Evolutionary conservation across 1,140 invertebrate genomes (phyloP).

Genomic region (Bacillus rossius): DNA sequence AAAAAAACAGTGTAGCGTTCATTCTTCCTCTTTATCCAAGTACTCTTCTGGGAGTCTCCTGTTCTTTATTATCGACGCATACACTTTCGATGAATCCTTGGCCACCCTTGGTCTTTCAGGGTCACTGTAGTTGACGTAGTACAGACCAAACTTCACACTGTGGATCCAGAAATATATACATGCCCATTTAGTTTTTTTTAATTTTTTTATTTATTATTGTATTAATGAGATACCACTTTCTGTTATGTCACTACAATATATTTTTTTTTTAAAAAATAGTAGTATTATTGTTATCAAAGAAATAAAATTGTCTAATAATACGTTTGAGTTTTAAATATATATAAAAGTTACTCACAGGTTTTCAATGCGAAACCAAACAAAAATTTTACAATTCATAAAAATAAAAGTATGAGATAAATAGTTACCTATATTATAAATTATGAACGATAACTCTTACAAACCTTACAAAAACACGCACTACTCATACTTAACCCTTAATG

Average conservation of each 20-base stretch:
- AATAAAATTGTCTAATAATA: too few species aligned
- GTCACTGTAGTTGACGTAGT: conserved; percentile 44
- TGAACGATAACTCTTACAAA: too few species aligned
- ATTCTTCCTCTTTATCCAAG: background rate
- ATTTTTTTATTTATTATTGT: background rate
- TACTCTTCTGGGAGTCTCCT: background rate
- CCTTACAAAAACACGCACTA: too few species aligned
- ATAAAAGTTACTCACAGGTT: too few species aligned
- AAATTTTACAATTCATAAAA: too few species aligned
- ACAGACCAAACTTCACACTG: conserved; percentile 43
- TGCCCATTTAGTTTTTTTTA: background rate
- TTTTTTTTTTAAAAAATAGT: background rate
- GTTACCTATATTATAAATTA: too few species aligned
- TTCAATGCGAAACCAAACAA: too few species aligned
- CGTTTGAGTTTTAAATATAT: too few species aligned
- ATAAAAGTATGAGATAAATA: too few species aligned
- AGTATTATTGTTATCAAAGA: background rate
- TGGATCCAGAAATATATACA: conserved; percentile 17
- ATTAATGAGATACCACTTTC: background rate
- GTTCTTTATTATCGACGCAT: conserved; percentile 43
- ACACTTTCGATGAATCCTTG: conserved; percentile 46
- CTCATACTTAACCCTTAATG: background rate
- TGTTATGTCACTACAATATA: background rate
- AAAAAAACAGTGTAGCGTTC: too few species aligned
- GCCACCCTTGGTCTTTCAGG: conserved; percentile 32